Evolutionary conservation across 2,888 invertebrate genomes (phyloP), one percentile per base, ranked within the genome.

Genomic region (Pedicia rivosa): DNA sequence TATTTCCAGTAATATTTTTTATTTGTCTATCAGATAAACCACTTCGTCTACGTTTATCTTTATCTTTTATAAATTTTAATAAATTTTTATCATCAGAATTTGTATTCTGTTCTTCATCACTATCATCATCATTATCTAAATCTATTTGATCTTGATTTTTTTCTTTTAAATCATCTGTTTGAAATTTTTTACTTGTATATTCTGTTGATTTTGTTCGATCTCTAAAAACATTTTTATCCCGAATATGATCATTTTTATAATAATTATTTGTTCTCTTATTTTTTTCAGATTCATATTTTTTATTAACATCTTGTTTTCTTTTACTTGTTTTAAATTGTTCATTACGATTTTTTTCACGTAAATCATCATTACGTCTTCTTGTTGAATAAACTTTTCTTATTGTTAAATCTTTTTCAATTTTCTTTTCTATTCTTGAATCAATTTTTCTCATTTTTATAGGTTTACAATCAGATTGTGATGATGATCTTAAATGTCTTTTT

Each of bases 111-210:
- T 26, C 35, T 26, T 26, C 16, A 17, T 16, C 16, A 17, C 16
- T 17, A n/a, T 31, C 30, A 16, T 17, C 26, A 25, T 35, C 35
- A 26, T 35, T 26, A 12, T 22, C 32, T 13, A n/a, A n/a, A n/a
- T n/a, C n/a, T n/a, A n/a, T n/a, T n/a, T n/a, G n/a, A n/a, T n/a
- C n/a, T n/a, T n/a, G n/a, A n/a, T n/a, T n/a, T n/a, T n/a, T n/a
- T n/a, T n/a, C n/a, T n/a, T n/a, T n/a, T n/a, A n/a, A n/a, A n/a
- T n/a, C n/a, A n/a, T n/a, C n/a, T n/a, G n/a, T n/a, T n/a, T n/a
- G n/a, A n/a, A n/a, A n/a, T n/a, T n/a, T n/a, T n/a, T n/a, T n/a
- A n/a, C n/a, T n/a, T n/a, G n/a, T n/a, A n/a, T n/a, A n/a, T n/a
- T n/a, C n/a, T n/a, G n/a, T n/a, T n/a, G n/a, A n/a, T n/a, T n/a